These are phyloP conservation scores for Catamblyrhynchus diadema DNA, from an alignment of 2,797 vertebrate genomes.

Conservation along the genomic window DNA sequence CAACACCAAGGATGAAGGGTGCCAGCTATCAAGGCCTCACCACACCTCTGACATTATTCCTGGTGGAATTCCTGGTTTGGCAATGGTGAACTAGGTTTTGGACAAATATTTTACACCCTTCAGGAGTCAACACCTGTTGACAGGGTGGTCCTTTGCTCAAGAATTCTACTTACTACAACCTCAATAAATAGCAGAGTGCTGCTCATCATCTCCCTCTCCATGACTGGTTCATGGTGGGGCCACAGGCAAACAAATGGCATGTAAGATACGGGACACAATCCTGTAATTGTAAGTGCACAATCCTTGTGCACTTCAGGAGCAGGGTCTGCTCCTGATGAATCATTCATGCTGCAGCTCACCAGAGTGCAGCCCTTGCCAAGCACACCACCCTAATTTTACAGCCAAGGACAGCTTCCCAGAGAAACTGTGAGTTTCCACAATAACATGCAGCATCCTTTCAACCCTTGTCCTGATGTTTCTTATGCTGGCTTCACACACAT, in stretches of 20 bases:
- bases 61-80: neutral
- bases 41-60: neutral
- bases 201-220: neutral
- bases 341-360: neutral
- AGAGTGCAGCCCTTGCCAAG: neutral
- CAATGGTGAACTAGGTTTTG: neutral
- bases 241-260: neutral
- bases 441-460: neutral
- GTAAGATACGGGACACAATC: rapidly evolving
- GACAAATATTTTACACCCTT: neutral
- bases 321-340: neutral
- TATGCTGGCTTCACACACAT: rapidly evolving
- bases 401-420: neutral
- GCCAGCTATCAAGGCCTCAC: neutral
- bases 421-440: neutral
- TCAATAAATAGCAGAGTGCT: neutral
- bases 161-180: neutral
- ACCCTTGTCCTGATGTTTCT: rapidly evolving
- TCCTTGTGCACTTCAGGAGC: neutral
- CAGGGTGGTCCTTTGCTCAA: neutral
- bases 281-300: too few relatives aligned
- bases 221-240: neutral
- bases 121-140: neutral
- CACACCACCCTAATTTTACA: neutral
- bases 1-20: rapidly evolving